Evolutionary conservation across 2,888 invertebrate genomes (phyloP), one percentile per base, ranked within the genome.

Genomic region (Tolmerus cingulatus): DNA sequence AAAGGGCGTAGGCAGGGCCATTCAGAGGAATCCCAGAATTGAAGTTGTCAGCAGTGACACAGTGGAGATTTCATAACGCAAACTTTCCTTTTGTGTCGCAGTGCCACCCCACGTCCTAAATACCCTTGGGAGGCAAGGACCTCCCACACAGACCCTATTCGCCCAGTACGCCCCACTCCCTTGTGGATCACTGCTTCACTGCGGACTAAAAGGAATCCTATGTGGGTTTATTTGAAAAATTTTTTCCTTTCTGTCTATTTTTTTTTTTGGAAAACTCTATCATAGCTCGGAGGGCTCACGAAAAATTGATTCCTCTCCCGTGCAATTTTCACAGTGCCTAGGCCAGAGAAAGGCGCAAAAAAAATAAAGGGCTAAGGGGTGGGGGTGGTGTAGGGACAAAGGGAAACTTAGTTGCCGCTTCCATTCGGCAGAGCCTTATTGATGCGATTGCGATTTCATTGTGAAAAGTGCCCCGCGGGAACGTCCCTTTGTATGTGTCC

Each of bases 31-130:
- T 27, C 12, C 27, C 66, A 66, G 66, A 66, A 66, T 66, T 66
- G 66, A 66, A 66, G 66, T 66, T 66, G 66, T 66, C 66, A 66
- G 66, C 66, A 66, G 66, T 66, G 66, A 66, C 66, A 66, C 66
- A 23, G 66, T 66, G 66, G 66, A 66, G 76, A 78, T 78, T 78
- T 78, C 78, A 78, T 78, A 78, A 78, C 43, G 78, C 78, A 78
- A 78, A 78, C 40, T 78, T 78, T 43, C 78, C 37, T 77, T 77
- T 77, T 77, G 37, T 78, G 37, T 19, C 43, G 23, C 40, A 23
- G 14, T 27, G 37, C 34, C 37, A 37, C 37, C 34, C 37, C 37
- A 37, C 34, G 37, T 40, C 78, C 19, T 78, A 43, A 78, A 78
- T 78, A 78, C 43, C 40, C 78, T 23, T 12, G 37, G 23, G 43